These are phyloP conservation scores for Diadegma fenestrale DNA, from an alignment of 2,888 invertebrate species.

Conservation along the genomic window DNA sequence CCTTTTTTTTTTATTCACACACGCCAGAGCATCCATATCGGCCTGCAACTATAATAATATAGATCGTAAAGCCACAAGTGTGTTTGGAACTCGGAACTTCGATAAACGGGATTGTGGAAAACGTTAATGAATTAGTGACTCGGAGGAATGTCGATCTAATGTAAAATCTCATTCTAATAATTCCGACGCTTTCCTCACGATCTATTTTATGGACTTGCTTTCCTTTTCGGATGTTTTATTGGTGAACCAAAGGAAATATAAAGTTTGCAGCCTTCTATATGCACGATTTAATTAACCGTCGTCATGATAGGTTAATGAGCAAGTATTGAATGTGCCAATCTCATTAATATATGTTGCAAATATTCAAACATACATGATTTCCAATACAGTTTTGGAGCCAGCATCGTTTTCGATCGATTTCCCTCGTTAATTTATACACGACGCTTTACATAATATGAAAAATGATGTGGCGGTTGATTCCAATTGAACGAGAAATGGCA, in stretches of 20 bases:
- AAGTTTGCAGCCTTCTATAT: not conserved
- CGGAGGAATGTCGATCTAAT: not conserved
- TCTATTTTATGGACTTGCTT: not conserved
- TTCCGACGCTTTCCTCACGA: not conserved
- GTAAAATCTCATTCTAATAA: not conserved
- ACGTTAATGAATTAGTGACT: not conserved
- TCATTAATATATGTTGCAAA: not conserved
- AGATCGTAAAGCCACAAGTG: constrained; percentile 38
- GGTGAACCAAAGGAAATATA: not conserved
- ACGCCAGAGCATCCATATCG: not conserved
- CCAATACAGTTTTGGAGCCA: constrained; percentile 1
- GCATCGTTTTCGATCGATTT: constrained; percentile 16
- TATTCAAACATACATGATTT: not conserved
- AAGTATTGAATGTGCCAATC: constrained; percentile 29
- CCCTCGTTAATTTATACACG: constrained; percentile 31
- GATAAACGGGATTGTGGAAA: not conserved
- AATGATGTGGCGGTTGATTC: not conserved
- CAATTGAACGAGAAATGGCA: not conserved
- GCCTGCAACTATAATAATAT: constrained; percentile 7
- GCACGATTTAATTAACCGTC: constrained; percentile 47
- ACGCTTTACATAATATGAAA: not conserved
- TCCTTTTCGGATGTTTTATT: not conserved
- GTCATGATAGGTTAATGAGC: constrained; percentile 44
- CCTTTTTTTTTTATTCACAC: constrained; percentile 4
- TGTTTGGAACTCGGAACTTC: constrained; percentile 5